These are phyloP conservation scores for Fistularia commersonii DNA, from an alignment of 2,797 vertebrate genomes.

Conservation along the genomic window DNA sequence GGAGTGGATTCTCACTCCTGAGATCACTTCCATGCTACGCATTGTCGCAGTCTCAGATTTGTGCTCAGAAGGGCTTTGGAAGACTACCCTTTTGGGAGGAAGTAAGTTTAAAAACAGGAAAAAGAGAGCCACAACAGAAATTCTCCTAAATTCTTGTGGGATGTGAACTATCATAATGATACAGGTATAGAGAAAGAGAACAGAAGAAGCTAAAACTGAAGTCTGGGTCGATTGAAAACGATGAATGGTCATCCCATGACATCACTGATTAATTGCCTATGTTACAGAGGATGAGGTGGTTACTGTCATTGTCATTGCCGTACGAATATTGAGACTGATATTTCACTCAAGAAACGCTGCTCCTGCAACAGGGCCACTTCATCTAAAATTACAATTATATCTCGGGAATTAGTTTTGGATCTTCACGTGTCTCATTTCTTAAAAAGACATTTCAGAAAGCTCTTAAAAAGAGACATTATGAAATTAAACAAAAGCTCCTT, in stretches of 20 bases:
- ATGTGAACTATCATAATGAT: background rate
- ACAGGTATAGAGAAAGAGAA: background rate
- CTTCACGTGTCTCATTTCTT: no score
- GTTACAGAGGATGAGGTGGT: background rate
- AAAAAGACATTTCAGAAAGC: no score
- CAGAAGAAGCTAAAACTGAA: background rate
- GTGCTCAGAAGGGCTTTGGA: slow-evolving; percentile 12
- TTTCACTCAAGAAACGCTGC: no score
- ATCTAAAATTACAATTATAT: no score
- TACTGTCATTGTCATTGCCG: no score
- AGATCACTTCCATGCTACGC: slow-evolving; percentile 1
- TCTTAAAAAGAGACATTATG: no score
- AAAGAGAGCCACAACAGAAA: slow-evolving; percentile 13
- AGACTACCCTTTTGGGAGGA: slow-evolving; percentile 49
- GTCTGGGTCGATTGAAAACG: slow-evolving; percentile 8
- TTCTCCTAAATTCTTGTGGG: background rate
- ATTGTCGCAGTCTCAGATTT: slow-evolving; percentile 21
- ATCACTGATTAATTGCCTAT: slow-evolving; percentile 1
- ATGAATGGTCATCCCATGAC: slow-evolving; percentile 4
- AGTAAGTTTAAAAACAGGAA: slow-evolving; percentile 62
- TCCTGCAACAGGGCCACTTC: no score
- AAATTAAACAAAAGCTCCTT: no score
- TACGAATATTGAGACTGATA: no score
- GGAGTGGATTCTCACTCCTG: no score
- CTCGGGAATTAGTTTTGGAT: no score